These are phyloP conservation scores for Nyctereutes procyonoides DNA, from an alignment of 2,113 vertebrate genomes.

Conservation along the genomic window DNA sequence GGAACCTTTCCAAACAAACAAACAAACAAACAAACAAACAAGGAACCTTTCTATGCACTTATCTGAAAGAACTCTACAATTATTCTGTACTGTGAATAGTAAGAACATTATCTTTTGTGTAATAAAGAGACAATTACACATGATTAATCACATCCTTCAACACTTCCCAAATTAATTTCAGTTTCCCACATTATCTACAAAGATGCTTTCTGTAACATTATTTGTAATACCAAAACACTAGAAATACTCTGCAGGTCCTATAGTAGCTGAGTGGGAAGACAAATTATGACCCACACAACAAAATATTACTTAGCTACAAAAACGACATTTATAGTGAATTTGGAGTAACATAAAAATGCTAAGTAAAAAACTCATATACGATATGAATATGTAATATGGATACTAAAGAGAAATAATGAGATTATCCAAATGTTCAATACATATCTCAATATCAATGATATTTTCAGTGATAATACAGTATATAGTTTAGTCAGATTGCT, in stretches of 20 bases:
- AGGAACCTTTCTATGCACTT: background rate
- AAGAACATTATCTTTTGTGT: background rate
- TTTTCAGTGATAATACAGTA: background rate
- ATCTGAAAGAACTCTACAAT: background rate
- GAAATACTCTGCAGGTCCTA: background rate
- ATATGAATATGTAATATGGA: background rate
- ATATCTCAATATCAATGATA: background rate
- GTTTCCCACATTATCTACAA: background rate
- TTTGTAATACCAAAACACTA: slow-evolving; percentile 1
- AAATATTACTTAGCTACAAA: slow-evolving; percentile 32
- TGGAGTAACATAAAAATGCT: background rate
- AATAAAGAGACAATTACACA: background rate
- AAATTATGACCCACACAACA: background rate
- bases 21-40: background rate
- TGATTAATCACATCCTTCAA: background rate
- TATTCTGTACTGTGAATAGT: background rate
- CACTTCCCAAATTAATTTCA: background rate
- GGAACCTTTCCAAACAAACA: background rate
- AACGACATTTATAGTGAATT: background rate
- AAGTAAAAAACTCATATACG: background rate
- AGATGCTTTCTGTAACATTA: background rate
- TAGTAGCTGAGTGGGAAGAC: background rate
- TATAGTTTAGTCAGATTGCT: background rate
- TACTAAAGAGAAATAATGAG: background rate
- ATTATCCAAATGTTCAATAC: background rate